Percentiles rank a stretch among this genome's conserved stretches.
Conservation (phyloP, 2,797 vertebrate genomes). For the Acipenser ruthenus region DNA sequence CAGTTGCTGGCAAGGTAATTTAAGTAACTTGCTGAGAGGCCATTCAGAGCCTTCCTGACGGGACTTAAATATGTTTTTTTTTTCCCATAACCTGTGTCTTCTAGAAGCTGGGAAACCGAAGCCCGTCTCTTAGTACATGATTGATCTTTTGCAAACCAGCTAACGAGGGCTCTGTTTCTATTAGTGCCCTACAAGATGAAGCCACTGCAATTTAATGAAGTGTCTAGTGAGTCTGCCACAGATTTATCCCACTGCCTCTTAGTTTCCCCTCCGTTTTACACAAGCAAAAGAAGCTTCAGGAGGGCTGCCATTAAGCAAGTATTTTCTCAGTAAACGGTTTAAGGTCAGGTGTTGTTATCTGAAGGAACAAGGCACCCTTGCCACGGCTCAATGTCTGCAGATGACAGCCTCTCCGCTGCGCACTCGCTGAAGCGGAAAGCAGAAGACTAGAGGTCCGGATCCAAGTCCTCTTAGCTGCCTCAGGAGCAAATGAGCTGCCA, state of each 20-base stretch:
- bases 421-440: slow-evolving; percentile 65
- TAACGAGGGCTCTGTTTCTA: slow-evolving; percentile 92
- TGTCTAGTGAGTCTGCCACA: slow-evolving; percentile 81
- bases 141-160: slow-evolving; percentile 88
- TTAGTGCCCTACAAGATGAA: slow-evolving; percentile 77
- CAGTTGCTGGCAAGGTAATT: slow-evolving; percentile 76
- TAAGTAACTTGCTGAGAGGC: slow-evolving; percentile 75
- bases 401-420: slow-evolving; percentile 68
- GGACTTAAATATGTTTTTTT: slow-evolving; percentile 67
- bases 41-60: slow-evolving; percentile 73
- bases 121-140: slow-evolving; percentile 73
- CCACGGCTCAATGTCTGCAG: slow-evolving; percentile 47
- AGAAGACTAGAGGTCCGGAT: slow-evolving; percentile 74
- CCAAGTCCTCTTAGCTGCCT: slow-evolving; percentile 67
- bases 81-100: slow-evolving; percentile 49
- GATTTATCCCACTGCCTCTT: slow-evolving; percentile 71
- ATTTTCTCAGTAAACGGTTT: slow-evolving; percentile 74
- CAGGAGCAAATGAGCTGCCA: slow-evolving; percentile 91
- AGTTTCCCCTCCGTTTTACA: slow-evolving; percentile 55
- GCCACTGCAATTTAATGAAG: slow-evolving; percentile 94
- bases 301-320: slow-evolving; percentile 64
- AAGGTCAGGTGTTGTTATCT: slow-evolving; percentile 78
- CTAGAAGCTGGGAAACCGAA: slow-evolving; percentile 68
- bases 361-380: slow-evolving; percentile 49
- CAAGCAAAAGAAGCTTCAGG: slow-evolving; percentile 42